A percentile compares a stretch with the other conserved stretches of the same genome.
Conservation (phyloP, 1,140 invertebrate genomes). For the Bombus vancouverensis region DNA sequence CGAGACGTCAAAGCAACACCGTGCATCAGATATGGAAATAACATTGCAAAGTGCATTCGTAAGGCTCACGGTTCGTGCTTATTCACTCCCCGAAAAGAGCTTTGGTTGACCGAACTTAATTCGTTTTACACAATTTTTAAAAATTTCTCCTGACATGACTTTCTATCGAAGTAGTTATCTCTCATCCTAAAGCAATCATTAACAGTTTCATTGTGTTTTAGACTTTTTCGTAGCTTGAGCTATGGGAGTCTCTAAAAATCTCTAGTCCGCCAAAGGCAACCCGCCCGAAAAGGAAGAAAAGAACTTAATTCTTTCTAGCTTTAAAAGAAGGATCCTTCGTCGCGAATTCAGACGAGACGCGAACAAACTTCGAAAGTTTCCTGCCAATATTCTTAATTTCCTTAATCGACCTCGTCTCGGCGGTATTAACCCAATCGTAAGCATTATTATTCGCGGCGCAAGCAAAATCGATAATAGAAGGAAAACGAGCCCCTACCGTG, state of each 20-base stretch:
- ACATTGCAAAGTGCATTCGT: slow-evolving; percentile 7
- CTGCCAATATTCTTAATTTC: not conserved
- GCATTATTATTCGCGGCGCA: slow-evolving; percentile 41
- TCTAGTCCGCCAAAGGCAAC: too few relatives aligned
- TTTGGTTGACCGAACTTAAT: not conserved
- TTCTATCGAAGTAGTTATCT: too few relatives aligned
- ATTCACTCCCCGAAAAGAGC: not conserved
- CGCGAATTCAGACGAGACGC: not conserved
- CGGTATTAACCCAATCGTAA: not conserved
- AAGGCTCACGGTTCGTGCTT: not conserved
- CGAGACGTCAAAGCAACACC: slow-evolving; percentile 32
- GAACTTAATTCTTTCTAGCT: too few relatives aligned
- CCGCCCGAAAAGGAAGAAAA: too few relatives aligned
- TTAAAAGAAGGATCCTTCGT: too few relatives aligned
- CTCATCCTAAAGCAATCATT: too few relatives aligned
- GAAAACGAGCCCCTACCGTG: not conserved
- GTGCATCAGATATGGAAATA: slow-evolving; percentile 8
- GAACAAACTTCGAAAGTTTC: not conserved
- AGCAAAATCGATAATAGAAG: slow-evolving; percentile 42
- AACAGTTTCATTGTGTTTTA: too few relatives aligned
- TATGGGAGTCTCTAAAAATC: too few relatives aligned
- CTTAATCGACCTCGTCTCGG: slow-evolving; percentile 3
- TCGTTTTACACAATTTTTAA: too few relatives aligned
- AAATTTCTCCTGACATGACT: too few relatives aligned
- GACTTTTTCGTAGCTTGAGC: too few relatives aligned